phyloP scores from a whole-genome alignment of 2,888 invertebrate genomes.

The Zaprionus bogoriensis region DNA sequence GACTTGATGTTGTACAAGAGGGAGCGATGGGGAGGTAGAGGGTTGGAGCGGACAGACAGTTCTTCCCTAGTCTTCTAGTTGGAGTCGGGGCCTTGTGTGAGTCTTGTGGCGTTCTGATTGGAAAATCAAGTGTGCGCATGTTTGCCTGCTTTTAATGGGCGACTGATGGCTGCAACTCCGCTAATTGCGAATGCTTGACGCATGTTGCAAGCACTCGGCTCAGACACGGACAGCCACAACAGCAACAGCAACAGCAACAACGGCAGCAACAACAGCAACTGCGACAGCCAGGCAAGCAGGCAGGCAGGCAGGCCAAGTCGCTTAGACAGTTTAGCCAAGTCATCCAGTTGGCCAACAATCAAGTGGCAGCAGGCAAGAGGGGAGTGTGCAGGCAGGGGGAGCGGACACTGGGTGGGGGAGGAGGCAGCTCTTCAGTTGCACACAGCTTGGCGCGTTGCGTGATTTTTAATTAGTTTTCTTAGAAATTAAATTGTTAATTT shows the following conservation, averaged over 20 bases:
- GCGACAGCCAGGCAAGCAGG: slow-evolving; percentile 16
- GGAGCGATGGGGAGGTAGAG: slow-evolving; percentile 2
- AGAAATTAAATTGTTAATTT: slow-evolving; percentile 82
- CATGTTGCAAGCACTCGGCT: slow-evolving; percentile 75
- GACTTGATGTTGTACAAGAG: too few relatives aligned
- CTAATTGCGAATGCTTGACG: slow-evolving; percentile 78
- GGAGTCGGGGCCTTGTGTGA: slow-evolving; percentile 3
- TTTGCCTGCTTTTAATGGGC: slow-evolving; percentile 76
- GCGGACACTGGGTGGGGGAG: background rate
- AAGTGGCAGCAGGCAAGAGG: background rate
- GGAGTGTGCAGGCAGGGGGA: background rate
- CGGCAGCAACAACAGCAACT: slow-evolving; percentile 4
- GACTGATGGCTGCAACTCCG: slow-evolving; percentile 69
- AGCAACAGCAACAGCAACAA: slow-evolving; percentile 17
- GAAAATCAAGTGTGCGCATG: slow-evolving; percentile 73
- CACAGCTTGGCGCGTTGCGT: slow-evolving; percentile 56
- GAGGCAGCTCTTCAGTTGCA: slow-evolving; percentile 37
- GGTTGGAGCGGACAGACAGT: background rate
- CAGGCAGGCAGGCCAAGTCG: slow-evolving; percentile 38
- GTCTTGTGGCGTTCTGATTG: slow-evolving; percentile 65
- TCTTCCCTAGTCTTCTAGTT: slow-evolving; percentile 3
- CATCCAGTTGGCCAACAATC: slow-evolving; percentile 40
- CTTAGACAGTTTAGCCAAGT: slow-evolving; percentile 66
- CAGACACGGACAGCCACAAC: slow-evolving; percentile 55
- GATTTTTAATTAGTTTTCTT: slow-evolving; percentile 81